A percentile compares a stretch with the other conserved stretches of the same genome.
Evolutionary conservation across 2,797 vertebrate species (phyloP).

Genomic region (Xiphorhynchus erythropygius): DNA sequence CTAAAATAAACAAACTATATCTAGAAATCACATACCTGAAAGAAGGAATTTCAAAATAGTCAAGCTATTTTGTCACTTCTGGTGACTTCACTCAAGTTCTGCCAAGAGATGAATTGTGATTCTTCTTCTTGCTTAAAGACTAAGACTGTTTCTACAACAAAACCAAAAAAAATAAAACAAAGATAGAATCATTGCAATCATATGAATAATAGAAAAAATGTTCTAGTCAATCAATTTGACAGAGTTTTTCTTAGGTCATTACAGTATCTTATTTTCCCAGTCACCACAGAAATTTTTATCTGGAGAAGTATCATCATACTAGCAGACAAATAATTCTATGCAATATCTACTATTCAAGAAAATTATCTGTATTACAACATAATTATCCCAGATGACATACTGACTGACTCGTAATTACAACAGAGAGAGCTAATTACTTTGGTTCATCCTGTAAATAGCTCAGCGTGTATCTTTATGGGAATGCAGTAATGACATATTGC

Average conservation of each 20-base stretch:
- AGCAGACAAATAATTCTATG: neutral
- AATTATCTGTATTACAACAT: constrained; percentile 13
- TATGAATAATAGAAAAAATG: neutral
- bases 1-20: neutral
- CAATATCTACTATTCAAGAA: constrained; percentile 4
- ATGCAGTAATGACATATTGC: constrained; percentile 18
- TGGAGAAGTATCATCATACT: neutral
- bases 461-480: constrained; percentile 38
- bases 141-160: neutral
- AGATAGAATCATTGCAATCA: neutral
- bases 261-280: neutral
- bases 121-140: neutral
- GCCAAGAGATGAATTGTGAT: neutral
- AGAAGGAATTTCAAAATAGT: neutral
- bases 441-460: constrained; percentile 48
- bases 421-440: constrained; percentile 46
- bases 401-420: constrained; percentile 52
- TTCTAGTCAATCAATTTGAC: neutral
- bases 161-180: neutral
- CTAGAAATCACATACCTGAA: neutral
- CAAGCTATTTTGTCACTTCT: neutral
- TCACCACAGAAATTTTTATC: neutral
- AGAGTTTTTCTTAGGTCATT: neutral
- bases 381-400: constrained; percentile 38
- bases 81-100: neutral